Evolutionary conservation across 2,797 vertebrate genomes (phyloP), one percentile per base, ranked within the genome.

Genomic region (Phataginus tricuspis): DNA sequence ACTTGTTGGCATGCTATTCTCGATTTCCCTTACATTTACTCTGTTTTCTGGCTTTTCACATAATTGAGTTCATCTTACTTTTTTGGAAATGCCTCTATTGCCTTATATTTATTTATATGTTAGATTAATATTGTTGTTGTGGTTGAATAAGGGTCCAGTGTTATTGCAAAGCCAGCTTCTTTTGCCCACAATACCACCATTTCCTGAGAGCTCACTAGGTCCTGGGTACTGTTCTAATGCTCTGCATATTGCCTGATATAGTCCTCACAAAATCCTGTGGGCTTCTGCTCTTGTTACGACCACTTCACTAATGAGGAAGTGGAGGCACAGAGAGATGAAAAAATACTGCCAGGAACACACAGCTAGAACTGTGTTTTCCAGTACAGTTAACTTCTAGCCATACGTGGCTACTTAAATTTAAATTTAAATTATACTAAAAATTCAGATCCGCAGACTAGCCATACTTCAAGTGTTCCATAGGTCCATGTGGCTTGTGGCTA

Each of bases 1-100:
- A 92, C 69, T 84, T 94, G 31, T 91, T 98, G 61, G 27, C 45
- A 57, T 31, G 49, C 37, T 64, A 64, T 53, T 85, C 74, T 86
- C 66, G 42, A 88, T 61, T 93, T 95, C 61, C 39, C 37, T 80
- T 92, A 75, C 16, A 90, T 45, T 88, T 95, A 55, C 4, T 42
- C 68, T 88, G 21, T 59, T 95, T 94, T 94, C 27, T 69, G 94
- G n/a, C 9, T 63, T 57, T 77, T 57, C 53, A 71, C 31, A 25
- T 66, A 78, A 57, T 95, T 83, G 61, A 53, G 80, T 83, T 83
- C 69, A 88, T 83, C 13, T 92, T 74, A 64, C 3, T 14, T 75
- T 83, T 83, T 90, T 90, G 49, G 29, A 85, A 92, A 63, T 88
- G 39, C 39, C 45, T 94, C 2, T 64, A n/a, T 92, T 74, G 93